These are phyloP conservation scores for Euphydryas editha DNA, from an alignment of 2,888 invertebrate genomes.

Conservation along the genomic window DNA sequence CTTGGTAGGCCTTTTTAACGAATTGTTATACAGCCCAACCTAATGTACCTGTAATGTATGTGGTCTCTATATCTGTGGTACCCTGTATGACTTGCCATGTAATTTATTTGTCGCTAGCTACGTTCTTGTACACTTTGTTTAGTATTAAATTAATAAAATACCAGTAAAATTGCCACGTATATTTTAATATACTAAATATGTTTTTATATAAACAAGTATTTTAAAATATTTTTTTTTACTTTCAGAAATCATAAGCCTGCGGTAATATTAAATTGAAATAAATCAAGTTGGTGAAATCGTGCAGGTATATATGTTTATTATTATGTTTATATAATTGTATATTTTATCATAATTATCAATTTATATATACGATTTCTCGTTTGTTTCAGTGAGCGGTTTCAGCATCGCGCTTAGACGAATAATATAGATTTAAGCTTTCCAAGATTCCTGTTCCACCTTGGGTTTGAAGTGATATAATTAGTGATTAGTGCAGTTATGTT, in stretches of 20 bases:
- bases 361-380: conserved; percentile 48
- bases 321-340: conserved; percentile 6
- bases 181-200: background rate
- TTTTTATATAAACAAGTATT: background rate
- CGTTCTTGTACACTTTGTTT: background rate
- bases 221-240: conserved; percentile 42
- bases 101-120: background rate
- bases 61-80: too few relatives aligned
- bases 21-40: too few relatives aligned
- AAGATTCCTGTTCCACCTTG: conserved; percentile 80
- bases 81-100: too few relatives aligned
- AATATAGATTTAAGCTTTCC: conserved; percentile 77
- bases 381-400: conserved; percentile 68
- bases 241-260: conserved; percentile 77
- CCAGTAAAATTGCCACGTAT: background rate
- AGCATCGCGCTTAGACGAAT: conserved; percentile 72
- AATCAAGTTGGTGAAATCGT: conserved; percentile 60
- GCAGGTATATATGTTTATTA: conserved; percentile 57
- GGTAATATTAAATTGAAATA: conserved; percentile 56
- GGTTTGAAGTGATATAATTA: conserved; percentile 82
- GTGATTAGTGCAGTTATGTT: conserved; percentile 77
- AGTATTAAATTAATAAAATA: too few relatives aligned
- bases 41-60: too few relatives aligned
- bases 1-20: too few relatives aligned
- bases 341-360: conserved; percentile 42